Evolutionary conservation across 2,113 vertebrate species (phyloP), one percentile per base, ranked within the genome.

Genomic region (Thunnus thynnus): DNA sequence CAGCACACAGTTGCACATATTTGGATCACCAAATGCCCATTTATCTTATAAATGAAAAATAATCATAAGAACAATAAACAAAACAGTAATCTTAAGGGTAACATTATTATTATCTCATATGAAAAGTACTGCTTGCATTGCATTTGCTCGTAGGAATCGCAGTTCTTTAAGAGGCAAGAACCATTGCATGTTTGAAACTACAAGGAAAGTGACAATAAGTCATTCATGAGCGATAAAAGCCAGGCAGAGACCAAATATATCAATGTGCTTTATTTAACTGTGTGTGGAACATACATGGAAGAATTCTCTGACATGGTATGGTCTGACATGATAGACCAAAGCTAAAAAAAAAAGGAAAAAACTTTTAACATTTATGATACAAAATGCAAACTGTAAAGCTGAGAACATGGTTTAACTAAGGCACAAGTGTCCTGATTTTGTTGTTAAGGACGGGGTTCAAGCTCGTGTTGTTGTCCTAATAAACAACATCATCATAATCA

Each of bases 1-100:
- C 44, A 81, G 87, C 77, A 82, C 10, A 30, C 27, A 30, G 27
- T 30, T 30, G 4, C 27, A 30, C 27, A 22, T 22, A 20, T 74
- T 58, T 63, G 20, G 57, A 78, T 25, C 58, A 9, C 14, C 36
- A 46, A 52, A 50, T 63, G 30, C 9, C 41, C 2, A 11, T 61
- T 80, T 1, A 47, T 57, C n/a, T 27, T 32, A 22, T 22, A 1
- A 65, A 50, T 47, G 10, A 20, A 30, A 22, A 58, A 46, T 57
- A 6, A 55, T 17, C 13, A 55, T 20, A 51, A 60, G 16, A 27
- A 22, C 8, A 36, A 36, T 36, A 36, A 32, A 9, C 6, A 36
- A 8, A 36, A 5, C 36, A 36, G 5, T 36, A 36, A 36, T 36
- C 36, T 36, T 9, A 1, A 36, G 6, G 36, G 36, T 8, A 3